phyloP scores from a whole-genome alignment of 2,113 vertebrate genomes.

The Gnathonemus longibarbis region DNA sequence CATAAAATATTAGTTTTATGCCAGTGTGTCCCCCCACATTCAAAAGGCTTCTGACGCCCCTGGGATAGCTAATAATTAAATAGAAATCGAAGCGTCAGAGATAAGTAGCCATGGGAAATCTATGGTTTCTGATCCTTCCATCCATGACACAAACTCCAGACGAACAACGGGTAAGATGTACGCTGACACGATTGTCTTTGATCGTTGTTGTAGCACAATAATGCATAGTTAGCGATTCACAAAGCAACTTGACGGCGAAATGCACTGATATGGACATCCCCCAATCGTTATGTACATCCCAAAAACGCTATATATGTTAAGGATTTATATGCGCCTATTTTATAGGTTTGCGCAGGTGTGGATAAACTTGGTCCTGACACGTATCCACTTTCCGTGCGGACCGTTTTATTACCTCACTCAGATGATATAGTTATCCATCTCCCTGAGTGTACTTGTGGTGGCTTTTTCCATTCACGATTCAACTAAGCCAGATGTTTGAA shows the following conservation, averaged over 20 bases:
- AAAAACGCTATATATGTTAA: not conserved
- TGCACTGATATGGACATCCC: not conserved
- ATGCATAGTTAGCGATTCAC: no score
- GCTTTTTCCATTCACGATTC: not conserved
- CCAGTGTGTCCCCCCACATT: no score
- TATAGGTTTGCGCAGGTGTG: not conserved
- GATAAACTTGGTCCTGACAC: not conserved
- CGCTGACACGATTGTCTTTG: not conserved
- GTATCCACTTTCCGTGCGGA: not conserved
- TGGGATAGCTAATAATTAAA: not conserved
- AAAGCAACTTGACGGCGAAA: not conserved
- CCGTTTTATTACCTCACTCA: not conserved
- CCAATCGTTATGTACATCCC: not conserved
- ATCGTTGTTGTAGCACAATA: not conserved
- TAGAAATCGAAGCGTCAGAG: not conserved
- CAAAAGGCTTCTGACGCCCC: no score
- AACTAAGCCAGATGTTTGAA: not conserved
- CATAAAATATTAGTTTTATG: no score
- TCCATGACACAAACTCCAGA: not conserved
- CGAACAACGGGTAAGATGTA: not conserved
- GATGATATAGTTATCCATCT: not conserved
- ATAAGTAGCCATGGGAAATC: not conserved
- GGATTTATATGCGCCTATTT: not conserved
- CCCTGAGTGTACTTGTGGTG: not conserved
- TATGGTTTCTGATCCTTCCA: not conserved